Base-by-base conservation (phyloP, 2,888 invertebrate genomes). In the Rhingia rostrata region DNA sequence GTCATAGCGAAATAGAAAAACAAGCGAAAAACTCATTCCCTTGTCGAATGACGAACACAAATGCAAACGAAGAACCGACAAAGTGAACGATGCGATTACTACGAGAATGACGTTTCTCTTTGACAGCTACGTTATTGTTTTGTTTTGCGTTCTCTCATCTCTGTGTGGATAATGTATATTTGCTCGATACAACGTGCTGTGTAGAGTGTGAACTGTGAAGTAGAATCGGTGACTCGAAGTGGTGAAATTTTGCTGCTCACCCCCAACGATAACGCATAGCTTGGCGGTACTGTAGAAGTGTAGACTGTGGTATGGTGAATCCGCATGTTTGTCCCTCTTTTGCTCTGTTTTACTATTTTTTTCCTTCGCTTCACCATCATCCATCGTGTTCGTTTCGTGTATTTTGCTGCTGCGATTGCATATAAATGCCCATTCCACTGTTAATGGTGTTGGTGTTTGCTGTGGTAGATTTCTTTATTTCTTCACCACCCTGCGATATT, bases 401-500 rank as follows among this genome's bases (percentile, higher is more conserved):
- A 14, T 4, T 22, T 14, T 49, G 49, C 30, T 49, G 22, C 22
- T 47, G 47, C 47, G 9, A 22, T 30, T 49, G 30, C 49, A 22
- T 22, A 12, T 22, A 22, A 12, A 47, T 45, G n/a, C 54, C 9
- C 61, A 30, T 49, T 33, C 9, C 30, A 39, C 39, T 54, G 35
- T 3, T 12, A 4, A 14, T 64, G 45, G 30, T 56, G 30, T 49
- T 47, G 67, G 54, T 56, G 66, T 53, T 35, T 53, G n/a, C 54
- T 73, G 37, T 74, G 80, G 80, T 74, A 56, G 51, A 69, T 81
- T 81, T 81, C 49, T 81, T 81, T 47, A 30, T 61, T 73, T 73
- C 74, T 63, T 74, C 80, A 80, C 67, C 61, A 63, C 67, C 47
- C 37, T 45, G 54, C 32, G 60, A 30, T 51, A 75, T 47, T 30